Conservation (phyloP, 2,113 vertebrate species). For the Trematomus loennbergii region DNA sequence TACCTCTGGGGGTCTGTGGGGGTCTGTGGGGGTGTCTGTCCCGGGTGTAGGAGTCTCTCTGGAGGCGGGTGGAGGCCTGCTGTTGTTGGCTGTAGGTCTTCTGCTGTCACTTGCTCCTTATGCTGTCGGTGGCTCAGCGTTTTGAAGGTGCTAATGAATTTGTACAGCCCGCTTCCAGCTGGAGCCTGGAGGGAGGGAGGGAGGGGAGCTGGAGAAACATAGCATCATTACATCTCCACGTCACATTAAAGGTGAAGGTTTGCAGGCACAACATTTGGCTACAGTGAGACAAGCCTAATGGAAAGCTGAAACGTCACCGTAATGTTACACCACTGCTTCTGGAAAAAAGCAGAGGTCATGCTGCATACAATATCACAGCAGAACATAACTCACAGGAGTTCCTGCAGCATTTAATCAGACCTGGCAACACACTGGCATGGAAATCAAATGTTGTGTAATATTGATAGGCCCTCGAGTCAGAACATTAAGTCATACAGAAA, state of each 20-base stretch:
- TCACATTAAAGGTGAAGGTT: slow-evolving; percentile 58
- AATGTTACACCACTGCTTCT: slow-evolving; percentile 16
- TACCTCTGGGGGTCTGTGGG: not conserved
- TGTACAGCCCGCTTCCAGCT: slow-evolving; percentile 65
- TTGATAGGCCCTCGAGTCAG: no score
- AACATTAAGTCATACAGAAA: no score
- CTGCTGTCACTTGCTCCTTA: slow-evolving; percentile 41
- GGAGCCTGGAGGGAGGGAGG: no score
- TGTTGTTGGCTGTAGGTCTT: slow-evolving; percentile 50
- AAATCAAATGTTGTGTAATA: no score
- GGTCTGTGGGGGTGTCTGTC: not conserved
- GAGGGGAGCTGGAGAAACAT: slow-evolving; percentile 40
- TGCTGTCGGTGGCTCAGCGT: slow-evolving; percentile 33
- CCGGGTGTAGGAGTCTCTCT: not conserved
- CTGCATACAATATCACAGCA: slow-evolving; percentile 1
- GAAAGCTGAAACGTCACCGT: slow-evolving; percentile 26
- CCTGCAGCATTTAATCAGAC: slow-evolving; percentile 16
- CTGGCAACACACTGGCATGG: not conserved
- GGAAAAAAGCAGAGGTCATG: slow-evolving; percentile 16
- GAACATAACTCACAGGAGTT: slow-evolving; percentile 2
- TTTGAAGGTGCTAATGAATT: slow-evolving; percentile 69
- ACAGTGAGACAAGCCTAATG: not conserved
- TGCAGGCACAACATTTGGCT: slow-evolving; percentile 55
- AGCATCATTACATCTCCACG: slow-evolving; percentile 64
- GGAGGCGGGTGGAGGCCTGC: slow-evolving; percentile 34